phyloP scores from a whole-genome alignment of 1,140 invertebrate genomes.

The Aporrectodea caliginosa region DNA sequence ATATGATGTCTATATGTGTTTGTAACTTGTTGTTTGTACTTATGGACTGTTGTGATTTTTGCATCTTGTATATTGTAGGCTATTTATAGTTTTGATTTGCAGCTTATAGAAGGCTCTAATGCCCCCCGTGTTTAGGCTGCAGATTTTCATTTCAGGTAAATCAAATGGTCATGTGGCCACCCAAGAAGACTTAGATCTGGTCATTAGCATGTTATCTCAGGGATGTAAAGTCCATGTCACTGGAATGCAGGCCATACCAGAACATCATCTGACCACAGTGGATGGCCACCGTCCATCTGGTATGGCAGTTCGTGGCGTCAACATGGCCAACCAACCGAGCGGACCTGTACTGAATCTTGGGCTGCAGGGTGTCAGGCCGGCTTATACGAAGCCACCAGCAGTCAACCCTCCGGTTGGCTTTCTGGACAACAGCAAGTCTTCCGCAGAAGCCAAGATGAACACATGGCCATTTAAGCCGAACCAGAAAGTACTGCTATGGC shows the following conservation, averaged over 20 bases:
- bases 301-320: background rate
- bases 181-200: background rate
- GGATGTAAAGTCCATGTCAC: background rate
- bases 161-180: background rate
- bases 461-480: background rate
- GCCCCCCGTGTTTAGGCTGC: too few species aligned
- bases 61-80: too few species aligned
- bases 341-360: background rate
- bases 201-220: background rate
- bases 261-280: background rate
- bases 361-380: too few species aligned
- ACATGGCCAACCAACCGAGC: background rate
- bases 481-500: background rate
- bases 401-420: too few species aligned
- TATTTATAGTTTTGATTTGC: too few species aligned
- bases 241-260: background rate
- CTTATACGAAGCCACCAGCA: too few species aligned
- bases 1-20: too few species aligned
- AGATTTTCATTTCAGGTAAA: background rate
- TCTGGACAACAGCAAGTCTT: too few species aligned
- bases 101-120: too few species aligned
- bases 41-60: too few species aligned
- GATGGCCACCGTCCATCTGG: background rate
- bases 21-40: too few species aligned
- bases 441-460: background rate